Evolutionary conservation across 2,113 vertebrate genomes (phyloP).

Genomic region (Hydrochoerus hydrochaeris): DNA sequence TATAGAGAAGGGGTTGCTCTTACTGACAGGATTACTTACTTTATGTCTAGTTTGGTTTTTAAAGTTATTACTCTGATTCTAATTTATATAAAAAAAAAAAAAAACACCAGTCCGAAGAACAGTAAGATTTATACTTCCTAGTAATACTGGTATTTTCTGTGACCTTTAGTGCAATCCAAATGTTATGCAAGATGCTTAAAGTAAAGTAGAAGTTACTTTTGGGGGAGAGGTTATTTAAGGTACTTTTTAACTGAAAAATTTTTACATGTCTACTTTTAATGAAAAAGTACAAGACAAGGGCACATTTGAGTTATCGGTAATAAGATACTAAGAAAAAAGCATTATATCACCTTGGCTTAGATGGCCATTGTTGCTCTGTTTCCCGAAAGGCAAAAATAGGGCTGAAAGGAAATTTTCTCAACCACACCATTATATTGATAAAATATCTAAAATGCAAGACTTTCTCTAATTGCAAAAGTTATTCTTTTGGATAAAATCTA

Average conservation of each 20-base stretch:
- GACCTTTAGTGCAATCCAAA: not conserved
- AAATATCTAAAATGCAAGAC: not conserved
- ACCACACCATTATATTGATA: not conserved
- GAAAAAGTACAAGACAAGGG: not conserved
- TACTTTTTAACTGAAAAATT: conserved; percentile 1
- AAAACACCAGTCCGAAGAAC: not conserved
- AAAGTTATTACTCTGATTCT: not conserved
- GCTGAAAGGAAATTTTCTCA: not conserved
- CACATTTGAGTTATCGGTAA: not conserved
- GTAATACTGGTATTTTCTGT: not conserved
- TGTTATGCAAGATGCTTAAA: not conserved
- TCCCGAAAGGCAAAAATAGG: not conserved
- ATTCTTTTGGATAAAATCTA: conserved; percentile 3
- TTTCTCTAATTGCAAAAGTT: conserved; percentile 1
- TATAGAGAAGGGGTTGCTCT: not conserved
- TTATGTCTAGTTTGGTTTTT: not conserved
- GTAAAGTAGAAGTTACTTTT: not conserved
- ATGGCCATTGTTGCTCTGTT: not conserved
- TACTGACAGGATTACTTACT: not conserved
- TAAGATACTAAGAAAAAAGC: conserved; percentile 10
- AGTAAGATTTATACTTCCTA: not conserved
- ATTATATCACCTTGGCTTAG: not conserved
- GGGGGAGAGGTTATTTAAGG: not conserved
- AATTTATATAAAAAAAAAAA: conserved; percentile 39
- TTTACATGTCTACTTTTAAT: conserved; percentile 36